phyloP scores from a whole-genome alignment of 2,113 vertebrate species.

The Leucopternis melanops region DNA sequence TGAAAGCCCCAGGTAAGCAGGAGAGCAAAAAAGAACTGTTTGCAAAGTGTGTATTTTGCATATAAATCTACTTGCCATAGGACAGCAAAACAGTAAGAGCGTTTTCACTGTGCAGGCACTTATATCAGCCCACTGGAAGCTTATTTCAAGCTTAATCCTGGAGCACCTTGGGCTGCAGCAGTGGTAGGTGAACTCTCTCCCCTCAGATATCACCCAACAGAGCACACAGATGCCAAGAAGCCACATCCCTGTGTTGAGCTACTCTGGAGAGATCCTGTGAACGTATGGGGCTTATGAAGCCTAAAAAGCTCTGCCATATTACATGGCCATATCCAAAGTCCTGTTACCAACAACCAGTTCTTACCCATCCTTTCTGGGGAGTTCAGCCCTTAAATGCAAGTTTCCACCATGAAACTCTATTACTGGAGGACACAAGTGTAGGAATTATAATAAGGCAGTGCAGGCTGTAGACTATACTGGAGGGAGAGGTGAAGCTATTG shows the following conservation, averaged over 20 bases:
- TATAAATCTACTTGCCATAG: neutral
- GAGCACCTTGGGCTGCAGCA: neutral
- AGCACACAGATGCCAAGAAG: neutral
- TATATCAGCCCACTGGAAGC: neutral
- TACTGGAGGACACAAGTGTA: neutral
- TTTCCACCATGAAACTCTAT: neutral
- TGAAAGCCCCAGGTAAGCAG: neutral
- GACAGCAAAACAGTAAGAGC: neutral
- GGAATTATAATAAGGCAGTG: neutral
- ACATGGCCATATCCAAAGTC: neutral
- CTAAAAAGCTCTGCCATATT: neutral
- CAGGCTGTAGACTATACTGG: neutral
- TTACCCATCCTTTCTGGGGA: neutral
- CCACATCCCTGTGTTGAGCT: neutral
- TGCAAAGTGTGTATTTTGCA: neutral
- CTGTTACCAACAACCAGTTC: neutral
- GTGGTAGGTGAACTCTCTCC: no score
- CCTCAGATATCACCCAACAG: no score
- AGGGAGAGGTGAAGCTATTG: neutral
- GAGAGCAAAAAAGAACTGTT: neutral
- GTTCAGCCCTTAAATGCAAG: neutral
- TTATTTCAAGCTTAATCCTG: neutral
- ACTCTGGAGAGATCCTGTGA: neutral
- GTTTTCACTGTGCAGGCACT: neutral
- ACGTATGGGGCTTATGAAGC: fast-evolving